phyloP scores from a whole-genome alignment of 2,113 vertebrate genomes.

The Pelmatolapia mariae region DNA sequence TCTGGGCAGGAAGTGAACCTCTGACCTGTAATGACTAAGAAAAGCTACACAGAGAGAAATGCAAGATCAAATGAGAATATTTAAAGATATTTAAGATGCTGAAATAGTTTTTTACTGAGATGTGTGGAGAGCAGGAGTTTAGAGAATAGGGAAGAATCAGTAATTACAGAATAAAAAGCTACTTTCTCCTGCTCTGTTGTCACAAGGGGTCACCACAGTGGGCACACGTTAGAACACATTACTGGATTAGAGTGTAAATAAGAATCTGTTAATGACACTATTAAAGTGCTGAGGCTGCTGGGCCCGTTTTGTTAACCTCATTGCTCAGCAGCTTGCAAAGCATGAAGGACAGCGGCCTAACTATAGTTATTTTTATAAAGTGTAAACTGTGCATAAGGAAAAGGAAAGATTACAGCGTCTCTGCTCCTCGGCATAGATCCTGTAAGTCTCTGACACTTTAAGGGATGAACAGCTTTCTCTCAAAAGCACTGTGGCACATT shows the following conservation, averaged over 20 bases:
- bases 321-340: background rate
- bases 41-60: background rate
- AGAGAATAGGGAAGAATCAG: background rate
- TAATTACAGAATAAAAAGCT: background rate
- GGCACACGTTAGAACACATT: background rate
- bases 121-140: background rate
- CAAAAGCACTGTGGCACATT: background rate
- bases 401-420: background rate
- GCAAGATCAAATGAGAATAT: background rate
- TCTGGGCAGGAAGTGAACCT: conserved; percentile 58
- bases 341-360: background rate
- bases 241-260: background rate
- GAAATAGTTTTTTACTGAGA: background rate
- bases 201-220: background rate
- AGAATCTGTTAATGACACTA: background rate
- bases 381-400: background rate
- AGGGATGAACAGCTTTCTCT: background rate
- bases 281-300: background rate
- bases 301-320: background rate
- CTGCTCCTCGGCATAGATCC: background rate
- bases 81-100: background rate
- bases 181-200: background rate
- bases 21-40: conserved; percentile 51
- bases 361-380: background rate
- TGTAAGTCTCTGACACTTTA: background rate